Percentiles rank a stretch among this genome's conserved stretches.
phyloP scores from a whole-genome alignment of 2,888 invertebrate species.

The Conomelus anceps region DNA sequence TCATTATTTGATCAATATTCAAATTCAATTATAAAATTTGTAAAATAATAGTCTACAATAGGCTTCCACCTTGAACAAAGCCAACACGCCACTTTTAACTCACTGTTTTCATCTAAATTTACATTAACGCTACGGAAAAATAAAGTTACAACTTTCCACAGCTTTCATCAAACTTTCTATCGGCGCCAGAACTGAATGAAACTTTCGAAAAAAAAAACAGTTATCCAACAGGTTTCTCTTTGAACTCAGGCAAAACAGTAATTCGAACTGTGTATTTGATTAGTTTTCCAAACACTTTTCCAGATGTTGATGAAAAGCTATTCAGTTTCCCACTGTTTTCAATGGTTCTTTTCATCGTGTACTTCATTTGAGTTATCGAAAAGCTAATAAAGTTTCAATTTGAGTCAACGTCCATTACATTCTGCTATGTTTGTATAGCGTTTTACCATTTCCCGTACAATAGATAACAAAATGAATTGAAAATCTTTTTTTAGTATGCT shows the following conservation, averaged over 20 bases:
- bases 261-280: not conserved
- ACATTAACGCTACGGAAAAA: not conserved
- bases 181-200: not conserved
- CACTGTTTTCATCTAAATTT: no score
- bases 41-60: not conserved
- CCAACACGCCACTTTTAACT: not conserved
- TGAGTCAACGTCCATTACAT: no score
- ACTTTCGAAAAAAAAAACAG: not conserved
- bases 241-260: not conserved
- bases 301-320: not conserved
- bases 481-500: no score
- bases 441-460: no score
- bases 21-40: no score
- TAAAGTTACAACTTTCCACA: not conserved
- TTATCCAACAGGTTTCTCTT: not conserved
- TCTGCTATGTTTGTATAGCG: not conserved
- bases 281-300: not conserved
- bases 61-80: not conserved
- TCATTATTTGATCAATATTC: no score
- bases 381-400: not conserved
- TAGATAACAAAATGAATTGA: not conserved
- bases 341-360: not conserved
- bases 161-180: not conserved
- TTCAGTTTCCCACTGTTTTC: not conserved
- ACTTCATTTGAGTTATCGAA: not conserved